A percentile compares a stretch with the other conserved stretches of the same genome.
Conservation (phyloP, 2,113 vertebrate genomes). For the Solenodon paradoxus region DNA sequence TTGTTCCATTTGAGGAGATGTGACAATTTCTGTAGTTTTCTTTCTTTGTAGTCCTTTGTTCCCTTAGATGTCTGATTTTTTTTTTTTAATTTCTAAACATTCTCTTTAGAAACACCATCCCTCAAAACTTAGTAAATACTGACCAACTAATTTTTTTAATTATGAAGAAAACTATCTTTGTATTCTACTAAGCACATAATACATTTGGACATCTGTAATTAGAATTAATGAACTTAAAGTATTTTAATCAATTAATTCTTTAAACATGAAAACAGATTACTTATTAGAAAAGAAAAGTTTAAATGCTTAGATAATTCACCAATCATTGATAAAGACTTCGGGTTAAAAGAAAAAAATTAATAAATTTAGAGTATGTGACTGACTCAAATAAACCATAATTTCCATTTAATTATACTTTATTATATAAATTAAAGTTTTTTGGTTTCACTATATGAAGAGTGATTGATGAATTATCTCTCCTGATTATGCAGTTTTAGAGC, state of each 20-base stretch:
- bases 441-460: not conserved
- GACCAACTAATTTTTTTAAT: not conserved
- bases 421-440: not conserved
- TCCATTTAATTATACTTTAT: not conserved
- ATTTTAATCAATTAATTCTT: slow-evolving; percentile 24
- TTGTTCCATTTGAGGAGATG: not conserved
- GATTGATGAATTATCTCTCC: not conserved
- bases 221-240: not conserved
- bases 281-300: not conserved
- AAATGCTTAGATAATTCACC: not conserved
- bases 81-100: not conserved
- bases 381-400: not conserved
- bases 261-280: slow-evolving; percentile 11
- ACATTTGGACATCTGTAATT: not conserved
- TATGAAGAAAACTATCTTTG: not conserved
- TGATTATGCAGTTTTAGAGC: not conserved
- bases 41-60: not conserved
- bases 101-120: not conserved
- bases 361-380: not conserved
- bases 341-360: not conserved
- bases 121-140: not conserved
- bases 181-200: not conserved
- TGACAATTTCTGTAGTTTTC: not conserved
- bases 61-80: not conserved
- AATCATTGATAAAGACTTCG: not conserved